Conservation (phyloP, 2,888 invertebrate genomes). For the Plebejus argus region DNA sequence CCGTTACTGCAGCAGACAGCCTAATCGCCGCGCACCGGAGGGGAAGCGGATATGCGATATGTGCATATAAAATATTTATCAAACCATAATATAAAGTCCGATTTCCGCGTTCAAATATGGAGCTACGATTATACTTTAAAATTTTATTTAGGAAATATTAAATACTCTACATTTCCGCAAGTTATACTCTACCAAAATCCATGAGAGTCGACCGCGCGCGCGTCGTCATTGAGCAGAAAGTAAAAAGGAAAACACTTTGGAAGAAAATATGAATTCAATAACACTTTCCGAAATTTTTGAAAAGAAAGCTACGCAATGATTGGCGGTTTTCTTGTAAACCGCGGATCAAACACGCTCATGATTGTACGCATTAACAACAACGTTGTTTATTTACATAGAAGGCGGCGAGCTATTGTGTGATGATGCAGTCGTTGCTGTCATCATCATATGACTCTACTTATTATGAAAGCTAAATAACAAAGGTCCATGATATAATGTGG, state of each 20-base stretch:
- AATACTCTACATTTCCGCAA: background rate
- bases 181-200: background rate
- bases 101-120: background rate
- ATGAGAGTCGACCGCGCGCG: background rate
- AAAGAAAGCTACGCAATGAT: background rate
- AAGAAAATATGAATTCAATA: background rate
- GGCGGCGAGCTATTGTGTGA: background rate
- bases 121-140: background rate
- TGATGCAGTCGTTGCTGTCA: background rate
- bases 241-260: background rate
- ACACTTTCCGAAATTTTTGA: background rate
- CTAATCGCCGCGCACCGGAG: conserved; percentile 42
- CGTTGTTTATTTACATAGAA: conserved; percentile 8
- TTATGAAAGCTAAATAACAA: background rate
- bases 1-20: conserved; percentile 48
- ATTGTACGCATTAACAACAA: background rate
- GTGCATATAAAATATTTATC: conserved; percentile 18
- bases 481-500: background rate
- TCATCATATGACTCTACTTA: background rate
- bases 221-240: background rate
- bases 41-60: conserved; percentile 42
- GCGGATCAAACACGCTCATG: background rate
- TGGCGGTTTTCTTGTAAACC: background rate
- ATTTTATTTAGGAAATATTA: background rate
- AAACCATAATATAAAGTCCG: background rate